These are phyloP conservation scores for Cantharis nigra DNA, from an alignment of 2,888 invertebrate genomes.

Conservation along the genomic window DNA sequence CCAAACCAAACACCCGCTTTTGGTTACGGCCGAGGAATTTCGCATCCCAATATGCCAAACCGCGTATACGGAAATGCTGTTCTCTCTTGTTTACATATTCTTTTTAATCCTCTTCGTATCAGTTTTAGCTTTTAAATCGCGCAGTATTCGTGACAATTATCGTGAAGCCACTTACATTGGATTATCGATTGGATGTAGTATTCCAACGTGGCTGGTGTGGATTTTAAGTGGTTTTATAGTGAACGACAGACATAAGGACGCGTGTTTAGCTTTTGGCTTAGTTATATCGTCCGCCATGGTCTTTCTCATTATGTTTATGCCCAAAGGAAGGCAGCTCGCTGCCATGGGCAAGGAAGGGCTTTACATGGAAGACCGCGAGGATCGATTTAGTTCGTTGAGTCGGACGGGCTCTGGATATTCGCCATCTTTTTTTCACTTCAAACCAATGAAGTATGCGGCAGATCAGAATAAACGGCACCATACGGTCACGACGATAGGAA, in stretches of 20 bases:
- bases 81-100: slow-evolving; percentile 82
- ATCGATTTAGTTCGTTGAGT: slow-evolving; percentile 79
- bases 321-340: slow-evolving; percentile 88
- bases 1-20: slow-evolving; percentile 51
- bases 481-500: slow-evolving; percentile 48
- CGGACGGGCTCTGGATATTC: slow-evolving; percentile 82
- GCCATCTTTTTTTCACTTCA: slow-evolving; percentile 91
- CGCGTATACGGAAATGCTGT: slow-evolving; percentile 71
- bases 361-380: slow-evolving; percentile 81
- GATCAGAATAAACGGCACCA: slow-evolving; percentile 44
- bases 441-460: slow-evolving; percentile 77
- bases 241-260: slow-evolving; percentile 79
- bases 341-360: slow-evolving; percentile 90
- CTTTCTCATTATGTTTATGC: slow-evolving; percentile 92
- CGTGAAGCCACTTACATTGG: slow-evolving; percentile 92
- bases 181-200: slow-evolving; percentile 81
- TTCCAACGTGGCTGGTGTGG: slow-evolving; percentile 87
- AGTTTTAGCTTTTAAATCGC: slow-evolving; percentile 81
- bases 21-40: slow-evolving; percentile 54
- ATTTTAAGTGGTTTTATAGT: slow-evolving; percentile 80
- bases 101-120: slow-evolving; percentile 84
- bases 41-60: slow-evolving; percentile 65
- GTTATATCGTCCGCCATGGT: slow-evolving; percentile 83
- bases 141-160: slow-evolving; percentile 91
- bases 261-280: slow-evolving; percentile 88